A percentile compares a stretch with the other conserved stretches of the same genome.
Evolutionary conservation across 2,797 vertebrate species (phyloP).

Genomic region (Sciurus carolinensis): DNA sequence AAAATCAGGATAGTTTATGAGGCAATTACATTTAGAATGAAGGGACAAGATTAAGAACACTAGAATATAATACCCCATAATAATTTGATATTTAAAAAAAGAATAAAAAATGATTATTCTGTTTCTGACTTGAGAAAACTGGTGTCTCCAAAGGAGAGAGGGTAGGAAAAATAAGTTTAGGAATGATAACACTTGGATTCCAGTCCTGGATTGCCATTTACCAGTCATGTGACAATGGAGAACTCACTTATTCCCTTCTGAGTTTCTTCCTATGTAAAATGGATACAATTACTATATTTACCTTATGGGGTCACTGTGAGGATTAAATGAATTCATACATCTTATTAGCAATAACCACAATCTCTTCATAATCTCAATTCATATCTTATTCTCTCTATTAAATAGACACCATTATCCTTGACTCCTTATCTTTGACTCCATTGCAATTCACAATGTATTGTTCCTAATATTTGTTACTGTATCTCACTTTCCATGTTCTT

Average conservation of each 20-base stretch:
- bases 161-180: not conserved
- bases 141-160: not conserved
- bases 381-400: not conserved
- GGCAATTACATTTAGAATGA: not conserved
- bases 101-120: not conserved
- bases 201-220: not conserved
- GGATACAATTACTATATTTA: not conserved
- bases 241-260: not conserved
- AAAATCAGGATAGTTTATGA: not conserved
- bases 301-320: not conserved
- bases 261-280: not conserved
- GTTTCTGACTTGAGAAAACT: not conserved
- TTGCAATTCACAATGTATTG: not conserved
- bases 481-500: not conserved
- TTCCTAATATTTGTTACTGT: not conserved
- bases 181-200: not conserved
- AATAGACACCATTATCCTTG: not conserved
- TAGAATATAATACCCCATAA: not conserved
- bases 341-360: not conserved
- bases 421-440: no score
- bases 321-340: not conserved
- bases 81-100: not conserved
- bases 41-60: not conserved
- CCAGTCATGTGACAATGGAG: accelerated
- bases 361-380: not conserved